These are phyloP conservation scores for Melospiza melodia DNA, from an alignment of 2,113 vertebrate species.

Conservation along the genomic window DNA sequence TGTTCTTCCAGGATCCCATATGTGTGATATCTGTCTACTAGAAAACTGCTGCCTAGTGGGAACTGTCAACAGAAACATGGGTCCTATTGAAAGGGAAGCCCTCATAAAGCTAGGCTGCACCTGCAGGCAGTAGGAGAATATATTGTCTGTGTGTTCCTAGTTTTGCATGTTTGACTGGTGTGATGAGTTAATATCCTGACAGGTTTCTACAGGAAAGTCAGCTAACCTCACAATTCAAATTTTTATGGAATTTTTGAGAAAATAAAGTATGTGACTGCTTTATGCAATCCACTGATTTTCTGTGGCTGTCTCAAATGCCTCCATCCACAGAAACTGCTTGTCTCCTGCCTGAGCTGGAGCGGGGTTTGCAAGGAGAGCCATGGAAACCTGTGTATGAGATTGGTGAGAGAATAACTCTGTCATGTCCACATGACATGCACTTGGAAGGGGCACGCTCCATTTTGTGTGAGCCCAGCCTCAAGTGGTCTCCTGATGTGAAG, in stretches of 20 bases:
- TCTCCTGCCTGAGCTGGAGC: conserved; percentile 67
- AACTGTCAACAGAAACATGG: background rate
- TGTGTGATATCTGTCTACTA: background rate
- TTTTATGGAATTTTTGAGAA: background rate
- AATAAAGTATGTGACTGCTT: background rate
- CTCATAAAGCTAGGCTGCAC: background rate
- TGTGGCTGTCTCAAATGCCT: background rate
- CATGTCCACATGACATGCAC: conserved; percentile 71
- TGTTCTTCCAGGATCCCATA: background rate
- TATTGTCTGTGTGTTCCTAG: background rate
- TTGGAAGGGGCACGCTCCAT: conserved; percentile 72
- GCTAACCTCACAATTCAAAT: background rate
- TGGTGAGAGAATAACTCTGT: conserved; percentile 83
- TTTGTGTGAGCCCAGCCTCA: conserved; percentile 86
- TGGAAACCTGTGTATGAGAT: conserved; percentile 77
- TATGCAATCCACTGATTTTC: background rate
- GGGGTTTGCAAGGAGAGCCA: conserved; percentile 71
- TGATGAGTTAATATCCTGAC: background rate
- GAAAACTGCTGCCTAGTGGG: background rate
- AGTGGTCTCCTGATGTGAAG: conserved; percentile 84
- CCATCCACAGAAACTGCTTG: conserved; percentile 74
- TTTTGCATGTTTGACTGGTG: background rate
- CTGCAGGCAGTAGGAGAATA: background rate
- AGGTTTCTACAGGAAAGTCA: background rate
- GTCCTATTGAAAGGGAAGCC: background rate